Evolutionary conservation across 2,888 invertebrate species (phyloP).

Genomic region (Drosophila recens): DNA sequence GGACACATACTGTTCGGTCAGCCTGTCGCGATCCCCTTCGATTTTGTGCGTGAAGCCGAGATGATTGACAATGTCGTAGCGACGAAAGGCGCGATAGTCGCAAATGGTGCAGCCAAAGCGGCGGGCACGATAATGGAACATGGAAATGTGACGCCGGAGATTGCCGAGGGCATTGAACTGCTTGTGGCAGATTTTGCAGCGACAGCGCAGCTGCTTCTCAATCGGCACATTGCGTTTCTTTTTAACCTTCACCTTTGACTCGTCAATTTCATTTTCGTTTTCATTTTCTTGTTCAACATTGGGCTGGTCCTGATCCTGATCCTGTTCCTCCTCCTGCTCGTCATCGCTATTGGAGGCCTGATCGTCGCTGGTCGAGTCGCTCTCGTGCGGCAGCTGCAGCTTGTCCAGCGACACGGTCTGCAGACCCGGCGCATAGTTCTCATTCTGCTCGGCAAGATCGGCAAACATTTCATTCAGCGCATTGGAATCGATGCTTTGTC

Average conservation of each 20-base stretch:
- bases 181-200: constrained; percentile 84
- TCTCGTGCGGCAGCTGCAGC: constrained; percentile 69
- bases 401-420: constrained; percentile 83
- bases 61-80: constrained; percentile 89
- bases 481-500: constrained; percentile 45
- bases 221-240: constrained; percentile 68
- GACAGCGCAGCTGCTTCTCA: constrained; percentile 80
- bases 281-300: constrained; percentile 19
- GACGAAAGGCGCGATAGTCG: constrained; percentile 89
- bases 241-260: constrained; percentile 45
- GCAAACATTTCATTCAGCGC: constrained; percentile 81
- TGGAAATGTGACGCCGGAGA: constrained; percentile 85
- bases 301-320: constrained; percentile 9
- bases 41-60: constrained; percentile 88
- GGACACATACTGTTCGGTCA: constrained; percentile 83
- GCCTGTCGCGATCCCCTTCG: constrained; percentile 86
- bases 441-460: constrained; percentile 76
- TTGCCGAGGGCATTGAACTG: constrained; percentile 84
- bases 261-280: constrained; percentile 21
- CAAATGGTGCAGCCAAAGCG: constrained; percentile 92
- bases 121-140: constrained; percentile 86
- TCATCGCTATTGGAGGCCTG: constrained; percentile 53
- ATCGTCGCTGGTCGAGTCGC: constrained; percentile 60
- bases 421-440: constrained; percentile 73
- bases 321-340: constrained; percentile 33